Base-by-base conservation (phyloP, 2,888 invertebrate species). In the Biston betularia region DNA sequence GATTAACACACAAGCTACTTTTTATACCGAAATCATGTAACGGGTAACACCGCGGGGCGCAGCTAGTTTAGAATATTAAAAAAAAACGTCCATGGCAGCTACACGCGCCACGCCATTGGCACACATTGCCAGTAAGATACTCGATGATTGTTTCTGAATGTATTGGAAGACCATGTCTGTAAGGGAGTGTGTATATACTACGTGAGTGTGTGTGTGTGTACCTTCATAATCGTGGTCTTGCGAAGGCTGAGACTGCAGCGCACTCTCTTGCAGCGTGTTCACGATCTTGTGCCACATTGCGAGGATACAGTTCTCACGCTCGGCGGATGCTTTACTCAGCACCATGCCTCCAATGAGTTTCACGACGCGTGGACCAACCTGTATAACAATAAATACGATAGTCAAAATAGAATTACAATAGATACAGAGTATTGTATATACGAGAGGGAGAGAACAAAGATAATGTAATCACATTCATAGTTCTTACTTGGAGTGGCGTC, bases 231-330 rank as follows among this genome's bases (percentile, higher is more conserved):
- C 97, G 38, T 95, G 94, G 78, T 97, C 96, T 73, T 94, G 94
- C 0, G 95, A 92, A 1, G 95, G 94, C 49, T 94, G 94, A 15
- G 95, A 86, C 83, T 96, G 96, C 74, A 96, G 90, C 9, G 98
- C 97, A 78, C 97, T 97, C 82, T 98, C 97, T 6, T 97, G 97
- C 64, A 99, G 92, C 0, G 98, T 98, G 79, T 97, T 97, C 10
- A 99, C 96, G 15, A 98, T 94, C 82, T 98, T 95, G 85, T 97
- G 97, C 98, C 99, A 98, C 84, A 99, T 98, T 58, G 97, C 96
- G 48, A 98, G 96, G 75, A 98, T 98, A 35, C 97, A 96, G 40
- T 97, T 96, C 93, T 99, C 98, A 77, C 98, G 97, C 79, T 98
- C 98, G 56, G 96, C 96, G 68, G 97, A 96, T 11, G 97, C 95